Percentiles rank a stretch among this genome's conserved stretches.
Conservation (phyloP, 2,113 vertebrate genomes). For the Microtus richardsoni region DNA sequence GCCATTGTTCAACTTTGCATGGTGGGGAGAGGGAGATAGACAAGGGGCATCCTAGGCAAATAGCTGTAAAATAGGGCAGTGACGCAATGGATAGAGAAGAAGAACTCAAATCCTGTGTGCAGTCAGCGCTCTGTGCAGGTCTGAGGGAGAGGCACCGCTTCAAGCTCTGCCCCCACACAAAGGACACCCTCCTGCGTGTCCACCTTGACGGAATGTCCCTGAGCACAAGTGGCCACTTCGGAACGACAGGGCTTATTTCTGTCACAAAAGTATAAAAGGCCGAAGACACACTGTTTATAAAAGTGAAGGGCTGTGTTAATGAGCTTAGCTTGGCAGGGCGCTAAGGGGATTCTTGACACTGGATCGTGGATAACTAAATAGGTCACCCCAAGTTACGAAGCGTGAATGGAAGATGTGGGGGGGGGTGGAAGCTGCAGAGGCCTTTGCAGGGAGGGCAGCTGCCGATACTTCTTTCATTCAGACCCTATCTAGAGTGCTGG, state of each 20-base stretch:
- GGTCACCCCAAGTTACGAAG: constrained; percentile 55
- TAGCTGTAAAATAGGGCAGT: background rate
- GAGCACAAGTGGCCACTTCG: background rate
- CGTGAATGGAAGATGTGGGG: background rate
- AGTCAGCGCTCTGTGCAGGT: too few species aligned
- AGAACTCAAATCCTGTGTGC: accelerated
- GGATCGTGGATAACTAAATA: constrained; percentile 30
- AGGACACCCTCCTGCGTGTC: background rate
- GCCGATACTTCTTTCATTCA: background rate
- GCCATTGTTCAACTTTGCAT: background rate
- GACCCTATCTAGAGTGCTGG: background rate
- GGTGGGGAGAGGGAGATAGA: background rate
- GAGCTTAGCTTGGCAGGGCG: constrained; percentile 56
- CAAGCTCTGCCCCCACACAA: accelerated
- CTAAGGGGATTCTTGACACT: constrained; percentile 61
- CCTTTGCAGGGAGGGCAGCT: background rate
- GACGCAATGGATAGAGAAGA: background rate
- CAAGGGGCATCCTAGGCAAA: background rate
- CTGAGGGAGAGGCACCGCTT: accelerated
- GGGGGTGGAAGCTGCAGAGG: background rate
- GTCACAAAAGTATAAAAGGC: background rate
- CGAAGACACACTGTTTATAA: background rate
- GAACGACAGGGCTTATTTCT: background rate
- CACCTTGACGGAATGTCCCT: background rate
- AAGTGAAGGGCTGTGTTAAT: constrained; percentile 63